Conservation (phyloP, 2,888 invertebrate species). For the Macropis europaea region DNA sequence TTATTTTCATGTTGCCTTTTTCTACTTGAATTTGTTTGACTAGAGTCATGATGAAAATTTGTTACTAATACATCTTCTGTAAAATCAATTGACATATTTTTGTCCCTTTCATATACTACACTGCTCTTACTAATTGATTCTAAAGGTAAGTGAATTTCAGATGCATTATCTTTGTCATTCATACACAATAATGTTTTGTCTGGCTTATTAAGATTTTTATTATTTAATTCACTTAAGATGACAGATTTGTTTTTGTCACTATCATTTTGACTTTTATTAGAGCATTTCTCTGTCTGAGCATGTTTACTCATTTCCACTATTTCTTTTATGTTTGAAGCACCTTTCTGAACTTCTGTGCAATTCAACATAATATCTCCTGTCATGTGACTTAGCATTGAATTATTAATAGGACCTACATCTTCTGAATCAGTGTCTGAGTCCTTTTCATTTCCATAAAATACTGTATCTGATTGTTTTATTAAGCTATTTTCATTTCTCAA, state of each 20-base stretch:
- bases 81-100: neutral
- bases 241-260: neutral
- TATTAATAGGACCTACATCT: neutral
- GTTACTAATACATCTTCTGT: conserved; percentile 12
- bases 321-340: conserved; percentile 61
- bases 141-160: neutral
- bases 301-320: conserved; percentile 56
- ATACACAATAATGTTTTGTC: neutral
- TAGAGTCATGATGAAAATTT: neutral
- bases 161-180: neutral
- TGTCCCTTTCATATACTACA: conserved; percentile 13
- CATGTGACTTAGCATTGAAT: neutral
- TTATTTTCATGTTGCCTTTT: conserved; percentile 21
- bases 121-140: neutral
- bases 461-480: neutral
- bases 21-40: conserved; percentile 2
- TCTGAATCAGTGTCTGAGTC: neutral
- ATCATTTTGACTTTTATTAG: neutral
- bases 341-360: conserved; percentile 63
- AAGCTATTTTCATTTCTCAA: neutral
- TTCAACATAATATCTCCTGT: conserved; percentile 63
- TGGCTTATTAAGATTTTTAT: neutral
- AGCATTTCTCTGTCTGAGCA: neutral
- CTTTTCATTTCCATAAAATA: neutral
- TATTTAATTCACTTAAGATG: neutral